Evolutionary conservation across 2,797 vertebrate species (phyloP).

Genomic region (Mormyrus hasselquistii): DNA sequence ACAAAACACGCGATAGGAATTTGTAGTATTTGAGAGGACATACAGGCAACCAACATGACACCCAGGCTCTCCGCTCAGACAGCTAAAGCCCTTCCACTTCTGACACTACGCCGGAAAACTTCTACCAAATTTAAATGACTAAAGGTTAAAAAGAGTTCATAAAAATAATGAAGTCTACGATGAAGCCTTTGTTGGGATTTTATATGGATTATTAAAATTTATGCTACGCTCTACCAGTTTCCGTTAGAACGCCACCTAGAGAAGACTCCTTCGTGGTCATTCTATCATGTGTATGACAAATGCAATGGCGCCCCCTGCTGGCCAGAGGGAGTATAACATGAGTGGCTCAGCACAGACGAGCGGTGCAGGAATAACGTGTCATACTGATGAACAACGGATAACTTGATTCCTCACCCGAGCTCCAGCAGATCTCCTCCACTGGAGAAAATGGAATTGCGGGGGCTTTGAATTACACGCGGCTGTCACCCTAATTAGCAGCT

Average conservation of each 20-base stretch:
- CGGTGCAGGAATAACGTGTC: neutral
- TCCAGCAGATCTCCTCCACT: neutral
- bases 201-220: neutral
- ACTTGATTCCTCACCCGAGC: neutral
- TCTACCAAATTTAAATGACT: neutral
- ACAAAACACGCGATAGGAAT: neutral
- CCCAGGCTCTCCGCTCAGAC: neutral
- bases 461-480: neutral
- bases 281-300: neutral
- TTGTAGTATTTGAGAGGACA: neutral
- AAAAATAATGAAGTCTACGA: neutral
- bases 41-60: neutral
- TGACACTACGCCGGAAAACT: neutral
- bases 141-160: neutral
- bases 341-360: neutral
- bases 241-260: neutral
- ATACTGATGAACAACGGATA: neutral
- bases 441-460: neutral
- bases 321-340: neutral
- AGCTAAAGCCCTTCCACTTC: neutral
- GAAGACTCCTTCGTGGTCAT: neutral
- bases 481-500: neutral
- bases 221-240: neutral
- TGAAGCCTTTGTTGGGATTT: neutral
- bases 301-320: neutral